Evolutionary conservation across 2,797 vertebrate genomes (phyloP).

Genomic region (Scolopax bukidnonensis): DNA sequence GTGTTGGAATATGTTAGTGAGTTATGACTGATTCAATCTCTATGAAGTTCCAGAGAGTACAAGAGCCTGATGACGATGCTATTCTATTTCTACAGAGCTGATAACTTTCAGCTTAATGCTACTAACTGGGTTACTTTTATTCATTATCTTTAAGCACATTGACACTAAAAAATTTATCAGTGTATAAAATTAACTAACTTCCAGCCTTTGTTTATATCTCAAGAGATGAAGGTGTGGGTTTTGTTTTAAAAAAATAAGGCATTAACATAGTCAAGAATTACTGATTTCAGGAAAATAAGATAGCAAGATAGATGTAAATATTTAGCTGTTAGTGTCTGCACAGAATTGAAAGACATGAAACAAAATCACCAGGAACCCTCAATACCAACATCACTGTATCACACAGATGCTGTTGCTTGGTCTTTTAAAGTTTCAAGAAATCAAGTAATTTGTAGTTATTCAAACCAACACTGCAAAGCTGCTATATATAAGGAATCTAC

Average conservation of each 20-base stretch:
- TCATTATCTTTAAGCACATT: not conserved
- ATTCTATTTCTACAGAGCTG: not conserved
- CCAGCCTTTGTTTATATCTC: not conserved
- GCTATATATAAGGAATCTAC: not conserved
- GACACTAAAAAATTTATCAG: not conserved
- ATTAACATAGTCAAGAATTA: not conserved
- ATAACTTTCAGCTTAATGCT: not conserved
- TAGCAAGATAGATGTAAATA: not conserved
- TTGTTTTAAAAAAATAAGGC: not conserved
- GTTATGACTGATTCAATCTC: not conserved
- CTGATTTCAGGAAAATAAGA: not conserved
- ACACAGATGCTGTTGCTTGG: not conserved
- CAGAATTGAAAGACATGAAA: not conserved
- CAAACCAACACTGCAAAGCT: not conserved
- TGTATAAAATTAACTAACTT: not conserved
- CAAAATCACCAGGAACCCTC: not conserved
- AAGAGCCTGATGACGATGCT: not conserved
- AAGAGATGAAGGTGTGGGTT: too few species aligned
- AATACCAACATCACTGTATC: not conserved
- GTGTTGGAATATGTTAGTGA: not conserved
- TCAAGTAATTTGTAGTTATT: not conserved
- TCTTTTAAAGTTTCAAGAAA: not conserved
- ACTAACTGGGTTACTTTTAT: not conserved
- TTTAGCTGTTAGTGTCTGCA: not conserved
- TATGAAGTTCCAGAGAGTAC: not conserved